A percentile compares a stretch with the other conserved stretches of the same genome.
These are phyloP conservation scores for Trachythela sp. DNA, from an alignment of 64 coral and sea anemone species.

Conservation along the genomic window DNA sequence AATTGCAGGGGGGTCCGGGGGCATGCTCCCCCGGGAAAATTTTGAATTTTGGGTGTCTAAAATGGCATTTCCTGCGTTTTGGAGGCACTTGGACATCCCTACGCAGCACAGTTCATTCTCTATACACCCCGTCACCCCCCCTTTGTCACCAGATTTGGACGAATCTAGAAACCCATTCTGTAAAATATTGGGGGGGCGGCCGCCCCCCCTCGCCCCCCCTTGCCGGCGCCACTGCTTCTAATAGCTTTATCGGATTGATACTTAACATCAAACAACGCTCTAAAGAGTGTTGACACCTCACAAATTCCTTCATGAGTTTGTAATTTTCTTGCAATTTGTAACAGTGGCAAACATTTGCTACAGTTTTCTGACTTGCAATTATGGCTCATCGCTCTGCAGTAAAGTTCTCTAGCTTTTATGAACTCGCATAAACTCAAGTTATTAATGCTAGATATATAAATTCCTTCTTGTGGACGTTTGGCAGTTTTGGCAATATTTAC, in stretches of 20 bases:
- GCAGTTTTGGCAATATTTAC: conserved; percentile 15
- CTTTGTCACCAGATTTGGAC: too few relatives aligned
- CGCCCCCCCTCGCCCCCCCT: too few relatives aligned
- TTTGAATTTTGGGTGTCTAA: too few relatives aligned
- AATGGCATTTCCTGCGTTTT: too few relatives aligned
- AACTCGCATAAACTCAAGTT: conserved; percentile 34
- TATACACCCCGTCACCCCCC: too few relatives aligned
- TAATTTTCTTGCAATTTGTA: conserved; percentile 34
- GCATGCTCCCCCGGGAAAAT: too few relatives aligned
- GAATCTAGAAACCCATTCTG: too few relatives aligned
- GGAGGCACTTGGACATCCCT: too few relatives aligned
- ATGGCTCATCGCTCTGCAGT: background rate
- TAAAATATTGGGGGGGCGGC: too few relatives aligned
- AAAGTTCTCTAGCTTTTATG: conserved; percentile 5
- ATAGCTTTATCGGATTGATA: conserved; percentile 43
- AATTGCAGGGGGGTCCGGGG: too few relatives aligned
- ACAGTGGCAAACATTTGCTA: conserved; percentile 3
- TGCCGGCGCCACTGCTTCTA: too few relatives aligned
- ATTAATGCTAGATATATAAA: conserved; percentile 37
- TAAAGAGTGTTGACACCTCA: background rate
- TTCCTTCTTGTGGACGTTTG: background rate
- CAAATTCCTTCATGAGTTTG: conserved; percentile 21
- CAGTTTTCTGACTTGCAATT: background rate
- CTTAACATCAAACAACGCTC: conserved; percentile 1
- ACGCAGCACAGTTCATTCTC: too few relatives aligned